Percentiles rank a stretch among this genome's conserved stretches.
Conservation (phyloP, 1,140 invertebrate species). For the Trachymyrmex cornetzi region DNA sequence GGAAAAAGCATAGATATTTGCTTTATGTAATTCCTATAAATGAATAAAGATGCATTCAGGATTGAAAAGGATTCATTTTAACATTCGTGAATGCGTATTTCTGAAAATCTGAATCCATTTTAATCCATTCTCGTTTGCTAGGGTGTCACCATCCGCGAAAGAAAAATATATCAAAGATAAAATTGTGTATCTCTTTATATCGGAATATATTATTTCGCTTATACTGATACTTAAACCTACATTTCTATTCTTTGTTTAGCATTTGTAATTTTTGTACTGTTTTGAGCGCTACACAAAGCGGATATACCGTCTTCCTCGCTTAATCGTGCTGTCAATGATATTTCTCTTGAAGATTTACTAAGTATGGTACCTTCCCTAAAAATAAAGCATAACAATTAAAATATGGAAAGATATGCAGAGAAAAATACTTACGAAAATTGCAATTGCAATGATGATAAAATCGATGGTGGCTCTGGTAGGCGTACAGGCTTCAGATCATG, state of each 20-base stretch:
- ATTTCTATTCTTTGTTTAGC: not conserved
- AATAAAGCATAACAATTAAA: conserved; percentile 4
- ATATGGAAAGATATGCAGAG: not conserved
- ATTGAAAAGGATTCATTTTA: too few relatives aligned
- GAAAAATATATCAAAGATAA: not conserved
- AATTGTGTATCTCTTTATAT: not conserved
- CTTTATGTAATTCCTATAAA: too few relatives aligned
- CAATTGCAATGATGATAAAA: conserved; percentile 58
- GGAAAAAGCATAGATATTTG: too few relatives aligned
- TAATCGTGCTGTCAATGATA: not conserved
- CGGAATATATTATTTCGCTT: not conserved
- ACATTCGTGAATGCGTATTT: too few relatives aligned
- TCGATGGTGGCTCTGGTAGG: conserved; percentile 71
- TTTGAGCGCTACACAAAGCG: not conserved
- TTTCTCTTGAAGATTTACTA: conserved; percentile 18
- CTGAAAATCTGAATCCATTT: too few relatives aligned
- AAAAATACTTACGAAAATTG: conserved; percentile 51
- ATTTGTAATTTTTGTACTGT: not conserved
- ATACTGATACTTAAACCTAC: not conserved
- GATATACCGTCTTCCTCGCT: conserved; percentile 18
- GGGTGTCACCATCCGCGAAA: not conserved
- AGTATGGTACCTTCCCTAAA: conserved; percentile 21
- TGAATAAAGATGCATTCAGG: too few relatives aligned
- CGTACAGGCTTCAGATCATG: conserved; percentile 76
- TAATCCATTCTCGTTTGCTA: too few relatives aligned